Conservation (phyloP, 23 tunicate species). For the Trididemnum clinides region DNA sequence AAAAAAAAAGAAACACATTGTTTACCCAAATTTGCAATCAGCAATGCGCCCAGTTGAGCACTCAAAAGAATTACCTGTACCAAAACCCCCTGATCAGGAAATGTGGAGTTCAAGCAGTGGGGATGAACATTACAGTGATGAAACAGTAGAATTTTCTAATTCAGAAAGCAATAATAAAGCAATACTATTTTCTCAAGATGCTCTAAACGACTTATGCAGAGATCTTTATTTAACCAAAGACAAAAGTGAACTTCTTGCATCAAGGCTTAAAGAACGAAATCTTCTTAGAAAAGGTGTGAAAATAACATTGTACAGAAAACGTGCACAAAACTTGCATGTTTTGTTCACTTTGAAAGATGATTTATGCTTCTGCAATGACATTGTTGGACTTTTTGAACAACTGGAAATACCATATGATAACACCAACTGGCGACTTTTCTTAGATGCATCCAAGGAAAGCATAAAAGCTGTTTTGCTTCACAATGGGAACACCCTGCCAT, state of each 20-base stretch:
- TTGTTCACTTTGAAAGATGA: not conserved
- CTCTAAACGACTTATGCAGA: constrained; percentile 7
- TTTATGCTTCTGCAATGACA: constrained; percentile 17
- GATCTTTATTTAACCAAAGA: constrained; percentile 15
- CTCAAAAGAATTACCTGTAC: constrained; percentile 17
- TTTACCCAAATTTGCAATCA: constrained; percentile 11
- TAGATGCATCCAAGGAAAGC: constrained; percentile 10
- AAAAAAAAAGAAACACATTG: constrained; percentile 5
- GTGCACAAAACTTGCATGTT: constrained; percentile 18
- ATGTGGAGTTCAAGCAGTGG: constrained; percentile 14
- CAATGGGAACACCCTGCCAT: constrained; percentile 6
- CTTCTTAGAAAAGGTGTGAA: constrained; percentile 6
- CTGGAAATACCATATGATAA: constrained; percentile 16
- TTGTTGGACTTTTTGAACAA: constrained; percentile 12
- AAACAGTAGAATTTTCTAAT: not conserved
- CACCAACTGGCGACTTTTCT: constrained; percentile 18
- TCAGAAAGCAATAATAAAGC: not conserved
- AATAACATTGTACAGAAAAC: constrained; percentile 19
- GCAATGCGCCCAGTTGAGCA: constrained; percentile 8
- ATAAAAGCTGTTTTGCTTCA: constrained; percentile 16
- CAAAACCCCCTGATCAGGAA: constrained; percentile 5
- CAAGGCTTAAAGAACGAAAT: constrained; percentile 13
- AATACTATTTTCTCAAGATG: not conserved
- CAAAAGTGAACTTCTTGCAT: constrained; percentile 13
- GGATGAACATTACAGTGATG: constrained; percentile 5